Conservation (phyloP, 1,140 invertebrate species). For the Magallana ariakensis region DNA sequence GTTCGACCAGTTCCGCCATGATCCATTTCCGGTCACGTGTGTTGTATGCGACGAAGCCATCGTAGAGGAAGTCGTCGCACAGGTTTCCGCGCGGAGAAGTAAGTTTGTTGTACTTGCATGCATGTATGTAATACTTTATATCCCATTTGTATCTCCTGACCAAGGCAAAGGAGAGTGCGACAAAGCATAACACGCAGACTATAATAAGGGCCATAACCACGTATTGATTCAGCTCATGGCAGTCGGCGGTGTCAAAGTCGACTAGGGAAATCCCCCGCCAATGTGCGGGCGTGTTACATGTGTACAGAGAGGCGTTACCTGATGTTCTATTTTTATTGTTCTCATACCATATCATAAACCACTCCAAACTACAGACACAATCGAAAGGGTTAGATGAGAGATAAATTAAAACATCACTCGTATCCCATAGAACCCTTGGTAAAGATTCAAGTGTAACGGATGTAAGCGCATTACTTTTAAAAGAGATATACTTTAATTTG, state of each 20-base stretch:
- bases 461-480: constrained; percentile 1
- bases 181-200: not conserved
- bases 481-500: not conserved
- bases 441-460: not conserved
- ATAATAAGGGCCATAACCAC: not conserved
- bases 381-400: constrained; percentile 25
- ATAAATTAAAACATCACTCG: constrained; percentile 7
- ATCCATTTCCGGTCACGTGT: constrained; percentile 50
- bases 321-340: not conserved
- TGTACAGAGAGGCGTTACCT: not conserved
- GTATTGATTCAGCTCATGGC: not conserved
- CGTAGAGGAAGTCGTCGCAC: constrained; percentile 45
- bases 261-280: not conserved
- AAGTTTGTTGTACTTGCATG: not conserved
- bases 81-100: not conserved
- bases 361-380: constrained; percentile 18
- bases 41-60: constrained; percentile 52
- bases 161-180: not conserved
- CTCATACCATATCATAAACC: not conserved
- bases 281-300: constrained; percentile 5
- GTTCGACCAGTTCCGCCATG: constrained; percentile 38
- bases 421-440: not conserved
- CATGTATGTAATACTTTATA: constrained; percentile 35
- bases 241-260: not conserved
- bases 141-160: constrained; percentile 24